Base-by-base conservation (phyloP, 2,888 invertebrate species). In the Lordiphosa andalusiaca region DNA sequence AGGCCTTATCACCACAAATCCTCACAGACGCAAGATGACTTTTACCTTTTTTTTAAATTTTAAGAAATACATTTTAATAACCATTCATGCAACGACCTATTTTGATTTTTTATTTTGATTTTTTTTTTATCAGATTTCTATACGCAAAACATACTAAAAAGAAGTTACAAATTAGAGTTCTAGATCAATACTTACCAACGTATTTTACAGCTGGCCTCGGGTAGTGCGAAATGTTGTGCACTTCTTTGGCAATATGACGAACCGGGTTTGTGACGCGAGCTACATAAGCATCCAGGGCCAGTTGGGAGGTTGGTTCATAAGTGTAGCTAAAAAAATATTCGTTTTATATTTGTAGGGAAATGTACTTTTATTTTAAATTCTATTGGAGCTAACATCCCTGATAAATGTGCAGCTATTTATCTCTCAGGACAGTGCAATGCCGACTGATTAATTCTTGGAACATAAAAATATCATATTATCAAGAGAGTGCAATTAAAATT, bases 21-120 rank as follows among this genome's bases (percentile, higher is more conserved):
- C 94, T 93, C 88, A 96, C 92, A 90, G 95, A 95, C 77, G 96
- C 93, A 90, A 96, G 92, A 91, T 94, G 93, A 81, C 95, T 95
- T 89, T 93, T 93, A 90, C 95, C 95, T 95, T 89, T 66, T 73
- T 73, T 71, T 72, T 70, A 69, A 75, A 81, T 73, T 81, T 77
- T 73, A 81, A 83, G 50, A 73, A 65, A 84, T 53, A 62, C 59
- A 51, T 75, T 76, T 76, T 62, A 77, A 63, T 73, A 81, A 61
- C 53, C 50, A 66, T 54, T 55, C 57, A 62, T 58, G 55, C 74
- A 77, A 52, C 56, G 55, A 52, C 54, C 40, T 46, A 54, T 41
- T 30, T 47, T 54, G 56, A 37, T 62, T 67, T 59, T 30, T 30
- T 10, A 9, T 30, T 3, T 10, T 54, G 56, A 37, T 62, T 67